phyloP scores from a whole-genome alignment of 2,888 invertebrate genomes.

The Onchidella celtica region DNA sequence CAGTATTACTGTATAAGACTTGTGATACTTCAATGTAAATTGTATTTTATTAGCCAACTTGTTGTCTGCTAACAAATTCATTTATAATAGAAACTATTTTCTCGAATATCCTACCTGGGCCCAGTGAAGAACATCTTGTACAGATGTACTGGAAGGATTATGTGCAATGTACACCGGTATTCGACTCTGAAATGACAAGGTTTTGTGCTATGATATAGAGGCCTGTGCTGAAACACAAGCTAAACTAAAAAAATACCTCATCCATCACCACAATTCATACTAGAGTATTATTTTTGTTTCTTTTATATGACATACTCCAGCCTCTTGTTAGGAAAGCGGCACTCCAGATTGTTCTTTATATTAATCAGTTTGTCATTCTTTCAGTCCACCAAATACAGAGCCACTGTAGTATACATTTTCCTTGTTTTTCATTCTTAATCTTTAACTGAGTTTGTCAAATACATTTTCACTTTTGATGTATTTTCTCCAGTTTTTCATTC shows the following conservation, averaged over 20 bases:
- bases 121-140: slow-evolving; percentile 65
- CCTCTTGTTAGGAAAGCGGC: too few species aligned
- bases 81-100: too few species aligned
- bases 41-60: too few species aligned
- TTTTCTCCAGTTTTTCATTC: not conserved
- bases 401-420: not conserved
- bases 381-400: not conserved
- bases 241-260: too few species aligned
- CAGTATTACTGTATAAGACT: too few species aligned
- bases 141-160: slow-evolving; percentile 67
- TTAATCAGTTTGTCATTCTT: not conserved
- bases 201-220: not conserved
- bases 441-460: not conserved
- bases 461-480: not conserved
- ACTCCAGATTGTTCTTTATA: too few species aligned
- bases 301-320: too few species aligned
- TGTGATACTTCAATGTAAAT: too few species aligned
- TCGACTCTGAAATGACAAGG: slow-evolving; percentile 69
- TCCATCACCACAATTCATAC: not conserved
- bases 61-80: too few species aligned
- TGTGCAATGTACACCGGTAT: slow-evolving; percentile 85
- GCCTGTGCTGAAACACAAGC: too few species aligned
- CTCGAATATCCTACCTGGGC: slow-evolving; percentile 69
- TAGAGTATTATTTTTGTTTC: not conserved
- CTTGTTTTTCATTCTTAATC: not conserved